These are phyloP conservation scores for Prunella fulvescens DNA, from an alignment of 2,113 vertebrate species.

Conservation along the genomic window DNA sequence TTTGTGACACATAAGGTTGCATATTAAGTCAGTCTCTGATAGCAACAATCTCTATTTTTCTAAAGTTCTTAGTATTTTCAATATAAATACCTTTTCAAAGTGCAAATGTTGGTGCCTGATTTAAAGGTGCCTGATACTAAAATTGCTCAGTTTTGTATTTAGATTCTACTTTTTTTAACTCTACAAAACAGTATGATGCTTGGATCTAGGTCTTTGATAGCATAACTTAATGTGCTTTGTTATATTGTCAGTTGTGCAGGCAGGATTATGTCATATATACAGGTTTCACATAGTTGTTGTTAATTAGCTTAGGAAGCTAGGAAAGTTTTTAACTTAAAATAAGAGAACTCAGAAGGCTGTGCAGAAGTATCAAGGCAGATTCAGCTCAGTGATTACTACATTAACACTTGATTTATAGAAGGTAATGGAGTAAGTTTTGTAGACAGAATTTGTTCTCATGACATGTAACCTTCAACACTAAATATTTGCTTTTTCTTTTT, in stretches of 20 bases:
- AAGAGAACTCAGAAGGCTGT: background rate
- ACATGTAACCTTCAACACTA: background rate
- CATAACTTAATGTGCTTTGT: background rate
- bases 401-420: background rate
- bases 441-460: background rate
- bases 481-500: background rate
- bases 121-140: background rate
- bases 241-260: background rate
- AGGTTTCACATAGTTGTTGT: background rate
- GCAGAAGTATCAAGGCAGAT: rapidly evolving
- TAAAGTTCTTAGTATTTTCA: background rate
- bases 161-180: background rate
- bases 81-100: background rate
- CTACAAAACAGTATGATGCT: background rate
- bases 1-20: background rate
- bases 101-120: background rate
- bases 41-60: background rate
- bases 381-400: background rate
- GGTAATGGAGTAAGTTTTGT: background rate
- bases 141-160: background rate
- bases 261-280: background rate
- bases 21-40: background rate
- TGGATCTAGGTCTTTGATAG: background rate
- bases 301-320: background rate
- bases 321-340: background rate